Evolutionary conservation across 2,797 vertebrate genomes (phyloP).

Genomic region (Selene dorsalis): DNA sequence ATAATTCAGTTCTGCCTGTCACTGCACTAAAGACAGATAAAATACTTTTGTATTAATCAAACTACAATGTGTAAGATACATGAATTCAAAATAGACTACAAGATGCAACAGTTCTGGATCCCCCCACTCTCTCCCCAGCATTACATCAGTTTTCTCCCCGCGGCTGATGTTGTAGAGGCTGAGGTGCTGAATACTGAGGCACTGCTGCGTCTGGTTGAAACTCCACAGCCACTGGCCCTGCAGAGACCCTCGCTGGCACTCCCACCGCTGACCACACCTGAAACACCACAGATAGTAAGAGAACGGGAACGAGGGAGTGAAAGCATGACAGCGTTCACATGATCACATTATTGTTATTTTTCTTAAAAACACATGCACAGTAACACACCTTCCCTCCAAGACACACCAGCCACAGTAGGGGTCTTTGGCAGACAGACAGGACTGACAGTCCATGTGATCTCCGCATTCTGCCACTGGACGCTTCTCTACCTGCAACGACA

Average conservation of each 20-base stretch:
- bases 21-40: not conserved
- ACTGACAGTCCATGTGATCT: slow-evolving; percentile 88
- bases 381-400: slow-evolving; percentile 91
- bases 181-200: slow-evolving; percentile 87
- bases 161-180: slow-evolving; percentile 93
- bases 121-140: slow-evolving; percentile 17
- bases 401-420: slow-evolving; percentile 99
- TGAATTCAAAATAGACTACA: not conserved
- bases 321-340: not conserved
- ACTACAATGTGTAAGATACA: not conserved
- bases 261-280: slow-evolving; percentile 90
- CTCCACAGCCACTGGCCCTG: slow-evolving; percentile 95
- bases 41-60: not conserved
- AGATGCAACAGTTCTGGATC: not conserved
- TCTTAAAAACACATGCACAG: not conserved
- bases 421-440: slow-evolving; percentile 90
- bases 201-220: slow-evolving; percentile 87
- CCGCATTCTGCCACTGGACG: slow-evolving; percentile 93
- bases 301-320: not conserved
- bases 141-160: slow-evolving; percentile 90
- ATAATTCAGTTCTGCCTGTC: not conserved
- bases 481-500: slow-evolving; percentile 88
- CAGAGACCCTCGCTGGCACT: slow-evolving; percentile 86
- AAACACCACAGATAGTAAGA: slow-evolving; percentile 2
- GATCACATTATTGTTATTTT: no score